Percentiles rank a stretch among this genome's conserved stretches.
These are phyloP conservation scores for Chelonia mydas DNA, from an alignment of 2,797 vertebrate genomes.

Conservation along the genomic window DNA sequence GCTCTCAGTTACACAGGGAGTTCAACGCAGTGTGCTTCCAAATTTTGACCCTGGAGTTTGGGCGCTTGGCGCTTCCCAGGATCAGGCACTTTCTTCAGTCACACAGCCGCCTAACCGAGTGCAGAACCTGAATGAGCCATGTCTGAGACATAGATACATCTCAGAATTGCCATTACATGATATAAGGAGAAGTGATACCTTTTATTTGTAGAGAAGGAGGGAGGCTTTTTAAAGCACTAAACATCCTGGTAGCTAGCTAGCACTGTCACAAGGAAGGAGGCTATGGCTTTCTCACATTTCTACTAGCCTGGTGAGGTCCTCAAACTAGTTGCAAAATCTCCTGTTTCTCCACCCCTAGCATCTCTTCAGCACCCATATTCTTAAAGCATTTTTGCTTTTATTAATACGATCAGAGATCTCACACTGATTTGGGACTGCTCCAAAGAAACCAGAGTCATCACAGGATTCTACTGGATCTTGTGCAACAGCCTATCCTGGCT, in stretches of 20 bases:
- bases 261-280: background rate
- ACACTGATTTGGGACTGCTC: background rate
- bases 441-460: background rate
- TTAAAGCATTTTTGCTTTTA: background rate
- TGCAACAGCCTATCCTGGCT: background rate
- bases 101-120: background rate
- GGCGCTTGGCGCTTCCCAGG: background rate
- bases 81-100: background rate
- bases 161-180: background rate
- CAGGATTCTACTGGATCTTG: background rate
- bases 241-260: background rate
- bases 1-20: background rate
- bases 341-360: background rate
- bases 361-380: background rate
- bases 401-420: background rate
- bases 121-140: background rate
- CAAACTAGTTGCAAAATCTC: background rate
- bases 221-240: background rate
- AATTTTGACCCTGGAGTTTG: background rate
- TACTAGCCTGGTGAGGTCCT: background rate
- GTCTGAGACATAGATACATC: background rate
- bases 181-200: background rate
- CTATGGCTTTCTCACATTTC: background rate
- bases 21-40: background rate
- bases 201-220: background rate